These are phyloP conservation scores for Andrena bicolor DNA, from an alignment of 2,888 invertebrate species.

Conservation along the genomic window DNA sequence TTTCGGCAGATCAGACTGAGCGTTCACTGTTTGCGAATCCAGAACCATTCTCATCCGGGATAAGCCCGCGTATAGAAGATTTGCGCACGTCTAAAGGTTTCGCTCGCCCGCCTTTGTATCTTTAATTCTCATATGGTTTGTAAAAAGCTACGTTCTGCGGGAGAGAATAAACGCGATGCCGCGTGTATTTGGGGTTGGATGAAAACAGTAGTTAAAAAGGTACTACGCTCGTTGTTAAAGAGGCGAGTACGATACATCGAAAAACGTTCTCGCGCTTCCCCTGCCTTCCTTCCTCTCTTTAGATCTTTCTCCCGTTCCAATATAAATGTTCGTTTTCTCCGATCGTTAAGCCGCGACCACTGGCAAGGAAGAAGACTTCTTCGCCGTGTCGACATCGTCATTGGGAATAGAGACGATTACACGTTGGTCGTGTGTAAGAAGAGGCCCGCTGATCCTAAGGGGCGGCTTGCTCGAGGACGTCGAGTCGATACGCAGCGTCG, in stretches of 20 bases:
- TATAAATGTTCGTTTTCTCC: constrained; percentile 36
- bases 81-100: not conserved
- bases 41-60: not conserved
- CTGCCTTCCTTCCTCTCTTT: constrained; percentile 18
- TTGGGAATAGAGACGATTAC: constrained; percentile 53
- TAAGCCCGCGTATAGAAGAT: not conserved
- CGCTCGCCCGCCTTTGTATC: not conserved
- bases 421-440: constrained; percentile 57
- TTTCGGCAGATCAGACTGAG: not conserved
- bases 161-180: constrained; percentile 8
- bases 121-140: constrained; percentile 7
- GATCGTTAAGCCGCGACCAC: constrained; percentile 50
- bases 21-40: constrained; percentile 4
- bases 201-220: constrained; percentile 7
- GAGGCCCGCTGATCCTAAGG: constrained; percentile 65
- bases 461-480: constrained; percentile 67
- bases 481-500: constrained; percentile 64
- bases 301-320: constrained; percentile 31
- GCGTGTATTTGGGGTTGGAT: constrained; percentile 4
- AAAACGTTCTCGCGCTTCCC: constrained; percentile 2
- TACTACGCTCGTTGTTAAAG: constrained; percentile 13
- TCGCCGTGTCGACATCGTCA: constrained; percentile 67
- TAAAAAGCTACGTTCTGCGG: constrained; percentile 10
- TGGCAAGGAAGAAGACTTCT: constrained; percentile 65
- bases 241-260: constrained; percentile 23